Base-by-base conservation (phyloP, 1,140 invertebrate genomes). In the Hypothenemus hampei region DNA sequence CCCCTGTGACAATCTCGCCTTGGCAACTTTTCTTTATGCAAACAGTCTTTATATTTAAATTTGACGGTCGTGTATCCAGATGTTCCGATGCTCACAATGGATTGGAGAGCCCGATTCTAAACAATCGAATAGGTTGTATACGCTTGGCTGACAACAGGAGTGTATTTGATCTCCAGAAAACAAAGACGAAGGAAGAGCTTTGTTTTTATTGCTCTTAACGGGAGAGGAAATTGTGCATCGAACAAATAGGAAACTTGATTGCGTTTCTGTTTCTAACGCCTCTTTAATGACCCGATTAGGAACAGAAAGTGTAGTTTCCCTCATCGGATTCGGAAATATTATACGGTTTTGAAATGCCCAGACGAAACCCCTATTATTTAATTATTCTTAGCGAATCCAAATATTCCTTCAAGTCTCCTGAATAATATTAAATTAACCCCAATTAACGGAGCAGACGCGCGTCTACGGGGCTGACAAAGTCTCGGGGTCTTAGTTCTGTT, bases 121-220 rank as follows among this genome's bases (percentile, higher is more conserved):
- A 51, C 48, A 51, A 51, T 51, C 36, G 48, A 49, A 41, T 51
- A 21, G 33, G 39, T 51, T 51, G 48, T 51, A 51, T 51, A 51
- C 22, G 48, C 48, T 51, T 51, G n/a, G 23, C 37, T 26, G 48
- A 51, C 36, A 41, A 51, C 24, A 51, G 48, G 41, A 51, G 48
- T 51, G 48, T 51, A 51, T 40, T 51, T 51, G 48, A 24, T 18
- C 23, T 41, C 19, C 31, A 40, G 36, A 36, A 51, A 41, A 51
- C 48, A 51, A 51, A 51, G 37, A 13, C 36, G 36, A 19, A 51
- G 15, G 22, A 41, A 51, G 22, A 29, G 48, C 36, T 39, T 39
- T 51, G 37, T 51, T 51, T 51, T 51, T 41, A 31, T 31, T 31
- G 13, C 8, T 31, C 26, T 31, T 31, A 31, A 13, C 26, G 26